Evolutionary conservation across 2,888 invertebrate species (phyloP).

Genomic region (Dascillus cervinus): DNA sequence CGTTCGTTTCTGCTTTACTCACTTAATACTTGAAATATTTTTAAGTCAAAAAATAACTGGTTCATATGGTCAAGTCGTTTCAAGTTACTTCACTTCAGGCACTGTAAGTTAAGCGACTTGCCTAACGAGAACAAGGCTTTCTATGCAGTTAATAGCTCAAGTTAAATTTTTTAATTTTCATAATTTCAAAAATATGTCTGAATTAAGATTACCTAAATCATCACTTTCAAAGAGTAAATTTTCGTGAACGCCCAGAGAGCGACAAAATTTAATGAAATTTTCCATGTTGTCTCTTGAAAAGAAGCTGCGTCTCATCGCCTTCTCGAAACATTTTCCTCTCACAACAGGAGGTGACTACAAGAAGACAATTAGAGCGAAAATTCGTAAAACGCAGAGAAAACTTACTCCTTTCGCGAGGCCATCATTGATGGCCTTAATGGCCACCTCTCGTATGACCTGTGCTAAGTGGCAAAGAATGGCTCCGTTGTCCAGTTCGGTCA

Average conservation of each 20-base stretch:
- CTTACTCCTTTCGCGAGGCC: constrained; percentile 46
- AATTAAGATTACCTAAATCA: constrained; percentile 77
- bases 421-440: constrained; percentile 57
- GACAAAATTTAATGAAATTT: constrained; percentile 81
- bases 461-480: constrained; percentile 76
- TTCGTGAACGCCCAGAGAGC: constrained; percentile 76
- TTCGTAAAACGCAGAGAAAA: background rate
- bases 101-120: too few species aligned
- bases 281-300: constrained; percentile 85
- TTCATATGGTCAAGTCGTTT: too few species aligned
- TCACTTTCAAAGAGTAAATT: constrained; percentile 86
- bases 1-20: too few species aligned
- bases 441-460: constrained; percentile 67
- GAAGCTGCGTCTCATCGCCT: constrained; percentile 76
- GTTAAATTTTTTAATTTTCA: too few species aligned
- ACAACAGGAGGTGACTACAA: constrained; percentile 63
- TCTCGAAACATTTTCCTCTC: constrained; percentile 72
- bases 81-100: too few species aligned
- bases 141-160: too few species aligned
- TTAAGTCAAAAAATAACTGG: too few species aligned
- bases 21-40: too few species aligned
- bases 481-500: constrained; percentile 77
- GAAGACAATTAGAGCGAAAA: constrained; percentile 5
- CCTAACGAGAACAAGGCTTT: too few species aligned
- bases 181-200: too few species aligned